Base-by-base conservation (phyloP, 2,888 invertebrate species). In the Oxycera nigricornis region DNA sequence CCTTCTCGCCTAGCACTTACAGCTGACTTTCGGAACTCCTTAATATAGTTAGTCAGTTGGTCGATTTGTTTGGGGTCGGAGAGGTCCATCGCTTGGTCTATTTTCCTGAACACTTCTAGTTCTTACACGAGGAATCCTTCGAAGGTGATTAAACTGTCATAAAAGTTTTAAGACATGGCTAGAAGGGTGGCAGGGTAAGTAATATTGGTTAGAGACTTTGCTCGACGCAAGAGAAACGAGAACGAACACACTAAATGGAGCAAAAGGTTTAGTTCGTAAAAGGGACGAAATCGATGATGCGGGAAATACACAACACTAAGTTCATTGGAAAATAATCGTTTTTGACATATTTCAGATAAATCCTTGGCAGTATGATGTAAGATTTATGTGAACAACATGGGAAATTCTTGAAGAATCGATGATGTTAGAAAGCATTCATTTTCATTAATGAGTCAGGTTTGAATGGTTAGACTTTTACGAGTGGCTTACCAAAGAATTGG, bases 101-200 rank as follows among this genome's bases (percentile, higher is more conserved):
- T 28, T 14, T n/a, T 7, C 46, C 6, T 46, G n/a, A n/a, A 7
- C 14, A 14, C 14, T 46, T 46, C 46, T 17, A n/a, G 46, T 46
- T 46, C 46, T 31, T 31, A 31, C 17, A 14, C 46, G 50, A 46
- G 31, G 31, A 61, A 68, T 68, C 50, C 67, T 68, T 68, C 26
- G 50, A 68, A 68, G 67, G 50, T 50, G 67, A 68, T 68, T 68
- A 68, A 68, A 68, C 67, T 68, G 67, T 68, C 67, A 68, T 68
- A 68, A 68, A 68, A 68, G 46, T 46, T 62, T 61, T 41, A 46
- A 68, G 67, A 68, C 67, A 68, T 17, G 26, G 65, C 41, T 31
- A n/a, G 61, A 31, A 31, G 20, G 26, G 31, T 30, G 9, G 17
- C 17, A 28, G 61, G 26, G 14, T 22, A 59, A 59, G 59, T 28